Base-by-base conservation (phyloP, 1,140 invertebrate genomes). In the Pseudomyrmex flavicornis region DNA sequence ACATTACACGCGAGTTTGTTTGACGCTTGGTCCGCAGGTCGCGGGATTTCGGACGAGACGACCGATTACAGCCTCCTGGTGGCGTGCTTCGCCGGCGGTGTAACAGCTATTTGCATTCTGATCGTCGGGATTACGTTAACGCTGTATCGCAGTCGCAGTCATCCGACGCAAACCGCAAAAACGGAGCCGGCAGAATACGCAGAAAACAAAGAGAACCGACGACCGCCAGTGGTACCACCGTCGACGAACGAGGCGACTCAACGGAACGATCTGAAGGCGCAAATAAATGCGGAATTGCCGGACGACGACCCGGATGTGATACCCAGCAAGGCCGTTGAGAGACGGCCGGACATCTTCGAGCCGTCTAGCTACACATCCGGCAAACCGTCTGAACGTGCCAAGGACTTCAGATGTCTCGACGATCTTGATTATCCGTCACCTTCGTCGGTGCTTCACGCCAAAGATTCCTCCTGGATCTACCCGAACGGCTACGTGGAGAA, bases 271-370 rank as follows among this genome's bases (percentile, higher is more conserved):
- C 3, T 69, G 9, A 89, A 89, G 63, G 73, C 66, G 1, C 84
- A 70, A 22, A 58, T 63, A 66, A 56, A 44, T 1, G 69, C 63
- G 35, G 89, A 89, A 12, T 56, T 85, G 46, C 70, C 85, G 2
- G 91, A 93, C 10, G 91, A 93, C 52, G 91, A 93, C 73, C 92
- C 92, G 0, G 92, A 93, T 26, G 90, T 93, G 22, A 92, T 93
- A 54, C 89, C 92, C 1, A 90, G 76, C 69, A 92, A 86, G 54
- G 82, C 89, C 52, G 59, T 88, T 26, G 92, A 91, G 56, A 86
- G 86, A 63, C 85, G 92, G 46, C 86, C 90, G 22, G 88, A 92
- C 20, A 90, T 91, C 48, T 92, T 92, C 73, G 86, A 92, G 61
- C 88, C 90, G 20, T 35, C 35, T 7, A 88, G 85, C 59, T 93